These are phyloP conservation scores for Sternotherus odoratus DNA, from an alignment of 2,797 vertebrate genomes.

Conservation along the genomic window DNA sequence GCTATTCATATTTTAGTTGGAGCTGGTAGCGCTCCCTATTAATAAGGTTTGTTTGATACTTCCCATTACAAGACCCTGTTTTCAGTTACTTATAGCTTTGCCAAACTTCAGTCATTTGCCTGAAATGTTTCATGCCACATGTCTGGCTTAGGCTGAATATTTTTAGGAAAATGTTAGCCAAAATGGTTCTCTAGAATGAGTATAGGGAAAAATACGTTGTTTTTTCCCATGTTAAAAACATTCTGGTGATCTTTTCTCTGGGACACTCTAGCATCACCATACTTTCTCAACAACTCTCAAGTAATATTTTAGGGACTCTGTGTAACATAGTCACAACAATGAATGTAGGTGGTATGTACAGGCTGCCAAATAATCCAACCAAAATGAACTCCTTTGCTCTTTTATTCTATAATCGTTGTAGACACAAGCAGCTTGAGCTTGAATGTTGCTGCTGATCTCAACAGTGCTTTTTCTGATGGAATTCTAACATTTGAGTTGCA, in stretches of 20 bases:
- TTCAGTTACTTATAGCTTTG: not conserved
- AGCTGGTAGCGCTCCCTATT: too few species aligned
- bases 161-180: not conserved
- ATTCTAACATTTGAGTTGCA: not conserved
- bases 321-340: not conserved
- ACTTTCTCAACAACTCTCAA: not conserved
- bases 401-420: not conserved
- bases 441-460: not conserved
- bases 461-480: not conserved
- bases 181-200: not conserved
- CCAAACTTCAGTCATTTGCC: not conserved
- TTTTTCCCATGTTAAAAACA: not conserved
- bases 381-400: not conserved
- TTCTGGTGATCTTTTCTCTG: not conserved
- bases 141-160: too few species aligned
- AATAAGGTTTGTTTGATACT: too few species aligned
- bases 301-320: not conserved
- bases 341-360: not conserved
- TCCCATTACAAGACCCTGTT: not conserved
- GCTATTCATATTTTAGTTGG: too few species aligned
- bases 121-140: not conserved
- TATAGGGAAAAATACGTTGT: not conserved
- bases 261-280: not conserved
- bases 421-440: not conserved
- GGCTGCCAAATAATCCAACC: not conserved